These are phyloP conservation scores for Drosophila lini DNA, from an alignment of 1,140 invertebrate species.

Conservation along the genomic window DNA sequence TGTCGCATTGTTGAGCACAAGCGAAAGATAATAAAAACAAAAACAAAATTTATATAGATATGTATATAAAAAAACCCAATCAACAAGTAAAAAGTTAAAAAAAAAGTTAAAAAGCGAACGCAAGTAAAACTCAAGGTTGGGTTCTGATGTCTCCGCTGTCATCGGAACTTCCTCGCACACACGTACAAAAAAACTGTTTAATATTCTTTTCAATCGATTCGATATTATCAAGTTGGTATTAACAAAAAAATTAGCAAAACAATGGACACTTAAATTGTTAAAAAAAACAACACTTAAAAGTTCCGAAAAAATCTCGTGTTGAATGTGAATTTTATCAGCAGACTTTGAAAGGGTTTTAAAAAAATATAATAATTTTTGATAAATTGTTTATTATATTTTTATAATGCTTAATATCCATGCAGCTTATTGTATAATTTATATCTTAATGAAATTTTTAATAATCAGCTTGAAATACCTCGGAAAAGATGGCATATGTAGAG, in stretches of 20 bases:
- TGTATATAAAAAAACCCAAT: conserved; percentile 22
- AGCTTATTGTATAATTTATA: background rate
- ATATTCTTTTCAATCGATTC: conserved; percentile 6
- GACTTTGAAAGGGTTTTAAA: background rate
- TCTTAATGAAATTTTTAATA: background rate
- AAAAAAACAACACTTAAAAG: background rate
- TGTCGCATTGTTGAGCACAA: conserved; percentile 49
- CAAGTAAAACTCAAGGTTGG: conserved; percentile 56
- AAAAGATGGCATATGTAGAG: no score
- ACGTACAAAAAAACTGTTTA: conserved; percentile 8
- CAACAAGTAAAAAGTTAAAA: conserved; percentile 35
- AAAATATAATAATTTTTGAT: background rate
- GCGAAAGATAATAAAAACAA: conserved; percentile 26
- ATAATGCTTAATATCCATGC: background rate
- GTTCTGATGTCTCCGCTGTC: conserved; percentile 40
- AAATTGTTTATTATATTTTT: background rate
- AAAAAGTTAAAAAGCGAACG: conserved; percentile 33
- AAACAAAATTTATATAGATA: background rate
- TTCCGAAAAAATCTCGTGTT: background rate
- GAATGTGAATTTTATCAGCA: background rate
- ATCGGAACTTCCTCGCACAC: conserved; percentile 36
- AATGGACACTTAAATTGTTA: background rate
- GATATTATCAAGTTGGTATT: background rate
- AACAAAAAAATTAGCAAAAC: background rate
- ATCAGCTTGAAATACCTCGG: background rate